Conservation (phyloP, 2,113 vertebrate species). For the Melanerpes formicivorus region DNA sequence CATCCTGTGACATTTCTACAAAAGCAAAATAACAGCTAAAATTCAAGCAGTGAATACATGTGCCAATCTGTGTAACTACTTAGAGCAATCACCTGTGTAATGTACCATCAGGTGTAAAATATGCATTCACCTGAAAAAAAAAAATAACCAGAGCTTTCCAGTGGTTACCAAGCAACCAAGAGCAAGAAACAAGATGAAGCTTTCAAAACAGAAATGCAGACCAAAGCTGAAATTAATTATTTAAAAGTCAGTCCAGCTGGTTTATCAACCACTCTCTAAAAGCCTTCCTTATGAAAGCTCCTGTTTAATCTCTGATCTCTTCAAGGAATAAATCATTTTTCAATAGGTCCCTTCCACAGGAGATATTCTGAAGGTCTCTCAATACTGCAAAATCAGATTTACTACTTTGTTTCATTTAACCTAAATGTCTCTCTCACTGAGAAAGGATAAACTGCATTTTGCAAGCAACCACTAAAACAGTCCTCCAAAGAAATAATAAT, state of each 20-base stretch:
- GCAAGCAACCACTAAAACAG: background rate
- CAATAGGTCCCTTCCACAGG: background rate
- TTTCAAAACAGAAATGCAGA: constrained; percentile 58
- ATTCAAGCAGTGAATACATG: background rate
- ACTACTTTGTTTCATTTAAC: background rate
- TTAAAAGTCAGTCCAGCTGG: constrained; percentile 48
- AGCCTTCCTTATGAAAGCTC: constrained; percentile 2
- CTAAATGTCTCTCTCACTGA: background rate
- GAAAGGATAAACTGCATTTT: background rate
- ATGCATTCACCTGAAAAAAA: background rate
- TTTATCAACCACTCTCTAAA: constrained; percentile 39
- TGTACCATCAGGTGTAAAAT: constrained; percentile 7
- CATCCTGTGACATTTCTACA: background rate
- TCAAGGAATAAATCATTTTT: constrained; percentile 36
- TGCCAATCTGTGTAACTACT: background rate
- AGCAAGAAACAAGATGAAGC: constrained; percentile 31
- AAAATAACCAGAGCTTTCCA: background rate
- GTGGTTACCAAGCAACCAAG: constrained; percentile 59
- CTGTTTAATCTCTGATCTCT: constrained; percentile 23
- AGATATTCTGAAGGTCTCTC: background rate
- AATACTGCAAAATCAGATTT: background rate
- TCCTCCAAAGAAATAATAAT: background rate
- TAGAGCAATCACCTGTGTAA: background rate
- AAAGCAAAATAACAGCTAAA: background rate
- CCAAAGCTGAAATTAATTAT: constrained; percentile 60